Evolutionary conservation across 2,888 invertebrate species (phyloP).

Genomic region (Drosophila multiciliata): DNA sequence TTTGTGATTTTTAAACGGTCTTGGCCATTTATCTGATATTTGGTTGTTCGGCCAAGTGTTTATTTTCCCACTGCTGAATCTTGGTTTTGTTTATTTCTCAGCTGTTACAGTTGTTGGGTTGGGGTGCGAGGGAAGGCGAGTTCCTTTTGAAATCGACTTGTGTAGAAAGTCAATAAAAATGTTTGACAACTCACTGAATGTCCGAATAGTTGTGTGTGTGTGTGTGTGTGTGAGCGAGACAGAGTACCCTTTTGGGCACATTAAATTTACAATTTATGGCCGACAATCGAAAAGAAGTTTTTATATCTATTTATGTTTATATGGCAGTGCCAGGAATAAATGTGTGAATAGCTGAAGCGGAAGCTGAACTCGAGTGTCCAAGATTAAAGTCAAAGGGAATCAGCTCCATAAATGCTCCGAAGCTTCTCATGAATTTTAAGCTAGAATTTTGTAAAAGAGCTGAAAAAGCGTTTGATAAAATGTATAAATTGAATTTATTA

Average conservation of each 20-base stretch:
- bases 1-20: conserved; percentile 48
- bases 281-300: conserved; percentile 55
- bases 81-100: conserved; percentile 57
- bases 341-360: background rate
- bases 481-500: background rate
- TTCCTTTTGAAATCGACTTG: conserved; percentile 48
- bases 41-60: conserved; percentile 58
- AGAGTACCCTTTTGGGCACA: conserved; percentile 51
- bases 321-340: background rate
- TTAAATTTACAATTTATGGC: conserved; percentile 77
- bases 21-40: conserved; percentile 58
- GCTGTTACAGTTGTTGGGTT: background rate
- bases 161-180: conserved; percentile 76
- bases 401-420: conserved; percentile 3
- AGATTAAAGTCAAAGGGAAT: conserved; percentile 16
- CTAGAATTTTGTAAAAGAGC: background rate
- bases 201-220: background rate
- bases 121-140: background rate
- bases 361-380: background rate
- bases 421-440: conserved; percentile 10
- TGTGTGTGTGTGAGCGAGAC: conserved; percentile 10
- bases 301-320: conserved; percentile 32
- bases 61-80: conserved; percentile 62
- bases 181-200: conserved; percentile 73
- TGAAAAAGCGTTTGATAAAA: background rate